phyloP scores from a whole-genome alignment of 2,113 vertebrate species.

The Hippolais icterina region DNA sequence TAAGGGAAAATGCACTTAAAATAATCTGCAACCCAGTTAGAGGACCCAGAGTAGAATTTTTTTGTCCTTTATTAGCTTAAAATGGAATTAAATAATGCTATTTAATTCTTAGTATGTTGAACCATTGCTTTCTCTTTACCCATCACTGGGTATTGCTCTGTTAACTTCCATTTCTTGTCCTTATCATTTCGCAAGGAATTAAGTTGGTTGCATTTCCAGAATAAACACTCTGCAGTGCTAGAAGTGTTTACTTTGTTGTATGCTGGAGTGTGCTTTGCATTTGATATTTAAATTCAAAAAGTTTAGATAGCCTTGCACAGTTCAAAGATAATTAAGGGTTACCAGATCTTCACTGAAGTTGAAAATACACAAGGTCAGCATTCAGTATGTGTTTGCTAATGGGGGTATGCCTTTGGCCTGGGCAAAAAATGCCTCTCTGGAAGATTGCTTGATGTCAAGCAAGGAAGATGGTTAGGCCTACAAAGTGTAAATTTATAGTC shows the following conservation, averaged over 20 bases:
- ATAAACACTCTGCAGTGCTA: not conserved
- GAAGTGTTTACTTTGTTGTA: not conserved
- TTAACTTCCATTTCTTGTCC: not conserved
- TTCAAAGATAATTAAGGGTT: not conserved
- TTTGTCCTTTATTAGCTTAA: not conserved
- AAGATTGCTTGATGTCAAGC: not conserved
- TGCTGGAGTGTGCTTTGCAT: not conserved
- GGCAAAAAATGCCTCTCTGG: not conserved
- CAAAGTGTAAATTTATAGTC: not conserved
- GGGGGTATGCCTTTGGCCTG: not conserved
- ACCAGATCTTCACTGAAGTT: not conserved
- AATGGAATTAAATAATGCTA: not conserved
- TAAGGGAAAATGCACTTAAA: not conserved
- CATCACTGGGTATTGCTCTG: accelerated
- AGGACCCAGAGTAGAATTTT: not conserved
- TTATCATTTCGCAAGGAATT: not conserved
- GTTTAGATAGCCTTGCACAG: not conserved
- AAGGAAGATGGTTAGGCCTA: not conserved
- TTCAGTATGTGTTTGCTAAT: not conserved
- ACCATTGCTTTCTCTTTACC: not conserved
- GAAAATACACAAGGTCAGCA: not conserved
- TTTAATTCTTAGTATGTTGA: not conserved
- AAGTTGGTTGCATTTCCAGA: not conserved
- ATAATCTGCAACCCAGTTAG: not conserved
- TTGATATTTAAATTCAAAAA: not conserved